phyloP scores from a whole-genome alignment of 2,113 vertebrate genomes.

The Lipotes vexillifer region DNA sequence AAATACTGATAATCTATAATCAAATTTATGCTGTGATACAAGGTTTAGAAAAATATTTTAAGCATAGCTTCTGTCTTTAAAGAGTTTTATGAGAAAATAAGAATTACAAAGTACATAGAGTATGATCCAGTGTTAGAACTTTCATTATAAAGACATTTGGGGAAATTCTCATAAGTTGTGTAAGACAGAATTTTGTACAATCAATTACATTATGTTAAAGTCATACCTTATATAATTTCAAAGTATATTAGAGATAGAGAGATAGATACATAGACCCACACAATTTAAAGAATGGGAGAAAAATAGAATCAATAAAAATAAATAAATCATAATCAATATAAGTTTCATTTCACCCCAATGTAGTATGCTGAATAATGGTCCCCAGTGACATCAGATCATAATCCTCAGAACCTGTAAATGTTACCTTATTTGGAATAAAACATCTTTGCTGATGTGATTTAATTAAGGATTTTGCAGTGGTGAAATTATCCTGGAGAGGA shows the following conservation, averaged over 20 bases:
- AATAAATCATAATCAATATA: neutral
- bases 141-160: neutral
- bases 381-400: neutral
- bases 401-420: neutral
- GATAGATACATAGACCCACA: neutral
- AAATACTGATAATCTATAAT: slow-evolving; percentile 10
- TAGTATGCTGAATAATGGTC: neutral
- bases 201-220: neutral
- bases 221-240: neutral
- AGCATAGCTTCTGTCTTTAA: neutral
- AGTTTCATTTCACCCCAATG: neutral
- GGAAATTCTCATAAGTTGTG: neutral
- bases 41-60: neutral
- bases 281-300: neutral
- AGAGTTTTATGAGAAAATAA: neutral
- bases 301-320: neutral
- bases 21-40: neutral
- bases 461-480: neutral
- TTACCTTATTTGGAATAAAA: neutral
- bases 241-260: neutral
- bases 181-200: neutral
- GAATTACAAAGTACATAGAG: neutral
- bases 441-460: neutral
- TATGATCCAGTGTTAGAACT: neutral
- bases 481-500: neutral